Base-by-base conservation (phyloP, 2,888 invertebrate genomes). In the Endomychus coccineus region DNA sequence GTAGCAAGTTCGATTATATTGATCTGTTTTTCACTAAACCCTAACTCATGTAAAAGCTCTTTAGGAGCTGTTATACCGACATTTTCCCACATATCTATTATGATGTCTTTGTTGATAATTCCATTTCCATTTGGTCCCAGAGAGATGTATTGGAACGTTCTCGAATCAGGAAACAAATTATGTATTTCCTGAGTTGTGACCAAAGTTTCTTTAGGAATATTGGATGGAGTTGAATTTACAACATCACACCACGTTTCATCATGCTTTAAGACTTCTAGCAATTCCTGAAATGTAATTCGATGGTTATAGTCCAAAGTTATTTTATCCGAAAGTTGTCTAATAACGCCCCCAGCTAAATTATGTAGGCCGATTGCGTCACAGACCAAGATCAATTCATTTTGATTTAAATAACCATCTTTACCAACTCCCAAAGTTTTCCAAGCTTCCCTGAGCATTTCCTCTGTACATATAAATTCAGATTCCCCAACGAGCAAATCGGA, bases 11-110 rank as follows among this genome's bases (percentile, higher is more conserved):
- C 79, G 2, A 67, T 59, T 2, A 81, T 64, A 44, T 73, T 74
- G 21, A 83, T 67, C 39, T 74, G 69, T 16, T 70, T 65, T 9
- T 70, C 64, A 33, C 54, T 59, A 54, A 84, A 80, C 3, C 85
- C 84, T 17, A 86, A 67, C 44, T 80, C 80, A 19, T 74, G 69
- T 11, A 87, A 64, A 35, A 87, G 63, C 2, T 71, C 70, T 32
- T 75, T 74, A 11, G 83, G 75, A 27, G 78, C 74, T 27, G 69
- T 67, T 37, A 85, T 76, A 28, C 80, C 80, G 5, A 79, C 77
- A 36, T 73, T 68, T 61, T 83, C 82, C 82, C 84, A 85, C 56
- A 81, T 73, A 48, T 83, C 82, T 23, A 78, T 68, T 25, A 85
- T 70, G 11, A 69, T 63, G 34, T 78, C 75, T 11, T 68, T 62